phyloP scores from a whole-genome alignment of 2,797 vertebrate genomes.

The Microtus agrestis region DNA sequence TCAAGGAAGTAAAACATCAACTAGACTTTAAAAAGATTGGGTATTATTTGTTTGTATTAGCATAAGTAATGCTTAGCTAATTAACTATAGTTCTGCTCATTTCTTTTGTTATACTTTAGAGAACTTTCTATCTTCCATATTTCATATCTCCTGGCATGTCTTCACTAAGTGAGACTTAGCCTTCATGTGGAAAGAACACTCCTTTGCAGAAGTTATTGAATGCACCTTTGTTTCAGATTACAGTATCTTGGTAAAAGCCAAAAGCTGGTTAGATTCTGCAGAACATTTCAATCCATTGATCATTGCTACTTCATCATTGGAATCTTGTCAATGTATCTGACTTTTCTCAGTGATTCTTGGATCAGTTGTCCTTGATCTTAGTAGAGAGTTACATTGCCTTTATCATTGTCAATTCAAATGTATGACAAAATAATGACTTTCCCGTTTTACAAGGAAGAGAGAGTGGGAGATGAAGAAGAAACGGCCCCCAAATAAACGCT shows the following conservation, averaged over 20 bases:
- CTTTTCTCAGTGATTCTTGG: constrained; percentile 62
- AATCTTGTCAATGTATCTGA: background rate
- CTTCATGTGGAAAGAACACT: background rate
- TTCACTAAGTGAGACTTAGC: background rate
- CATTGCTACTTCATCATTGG: background rate
- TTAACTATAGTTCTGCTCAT: background rate
- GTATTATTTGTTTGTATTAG: background rate
- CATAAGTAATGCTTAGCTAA: background rate
- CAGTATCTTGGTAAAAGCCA: background rate
- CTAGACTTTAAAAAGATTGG: background rate
- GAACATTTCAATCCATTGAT: background rate
- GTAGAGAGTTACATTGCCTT: background rate
- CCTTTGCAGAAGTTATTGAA: background rate
- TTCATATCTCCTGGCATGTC: background rate
- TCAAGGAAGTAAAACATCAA: background rate
- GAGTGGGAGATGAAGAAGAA: constrained; percentile 31
- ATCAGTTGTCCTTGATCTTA: background rate
- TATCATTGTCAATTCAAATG: background rate
- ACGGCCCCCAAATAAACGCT: constrained; percentile 61
- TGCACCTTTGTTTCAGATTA: background rate
- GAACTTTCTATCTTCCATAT: background rate
- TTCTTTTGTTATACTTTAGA: background rate
- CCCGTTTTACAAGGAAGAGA: constrained; percentile 34
- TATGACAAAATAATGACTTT: constrained; percentile 31
- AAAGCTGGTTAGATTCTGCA: background rate